phyloP scores from a whole-genome alignment of 2,113 vertebrate species.

The Pampusana beccarii region DNA sequence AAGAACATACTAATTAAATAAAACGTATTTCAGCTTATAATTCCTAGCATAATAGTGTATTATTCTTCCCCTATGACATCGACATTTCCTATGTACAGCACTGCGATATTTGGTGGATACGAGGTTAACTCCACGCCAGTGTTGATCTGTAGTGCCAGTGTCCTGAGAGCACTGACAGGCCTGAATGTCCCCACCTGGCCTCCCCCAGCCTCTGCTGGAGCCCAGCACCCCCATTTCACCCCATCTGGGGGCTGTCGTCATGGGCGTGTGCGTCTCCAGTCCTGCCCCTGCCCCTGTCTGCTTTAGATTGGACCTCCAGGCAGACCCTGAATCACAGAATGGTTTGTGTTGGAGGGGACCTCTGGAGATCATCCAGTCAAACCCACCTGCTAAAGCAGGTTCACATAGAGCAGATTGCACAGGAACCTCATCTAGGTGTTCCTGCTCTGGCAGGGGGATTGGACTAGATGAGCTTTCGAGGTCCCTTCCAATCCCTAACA shows the following conservation, averaged over 20 bases:
- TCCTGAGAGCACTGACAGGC: fast-evolving
- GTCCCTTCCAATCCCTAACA: too few relatives aligned
- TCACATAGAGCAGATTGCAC: too few relatives aligned
- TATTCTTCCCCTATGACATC: neutral
- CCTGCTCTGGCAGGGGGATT: too few relatives aligned
- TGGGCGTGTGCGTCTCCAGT: neutral
- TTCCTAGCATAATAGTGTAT: neutral
- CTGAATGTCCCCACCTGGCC: too few relatives aligned
- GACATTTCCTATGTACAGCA: neutral
- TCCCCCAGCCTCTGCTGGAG: neutral
- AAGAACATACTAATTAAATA: neutral
- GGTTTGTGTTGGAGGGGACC: too few relatives aligned
- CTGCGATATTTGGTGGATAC: fast-evolving
- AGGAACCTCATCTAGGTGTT: too few relatives aligned
- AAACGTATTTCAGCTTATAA: neutral
- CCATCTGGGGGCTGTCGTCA: fast-evolving
- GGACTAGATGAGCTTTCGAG: too few relatives aligned
- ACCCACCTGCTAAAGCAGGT: too few relatives aligned
- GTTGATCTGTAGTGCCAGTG: neutral
- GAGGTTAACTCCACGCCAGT: neutral
- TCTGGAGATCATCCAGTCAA: too few relatives aligned
- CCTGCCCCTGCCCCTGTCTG: neutral
- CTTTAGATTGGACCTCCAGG: neutral
- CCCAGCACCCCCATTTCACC: neutral
- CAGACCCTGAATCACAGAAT: too few relatives aligned